Conservation (phyloP, 2,888 invertebrate genomes). For the Dusona sp. region DNA sequence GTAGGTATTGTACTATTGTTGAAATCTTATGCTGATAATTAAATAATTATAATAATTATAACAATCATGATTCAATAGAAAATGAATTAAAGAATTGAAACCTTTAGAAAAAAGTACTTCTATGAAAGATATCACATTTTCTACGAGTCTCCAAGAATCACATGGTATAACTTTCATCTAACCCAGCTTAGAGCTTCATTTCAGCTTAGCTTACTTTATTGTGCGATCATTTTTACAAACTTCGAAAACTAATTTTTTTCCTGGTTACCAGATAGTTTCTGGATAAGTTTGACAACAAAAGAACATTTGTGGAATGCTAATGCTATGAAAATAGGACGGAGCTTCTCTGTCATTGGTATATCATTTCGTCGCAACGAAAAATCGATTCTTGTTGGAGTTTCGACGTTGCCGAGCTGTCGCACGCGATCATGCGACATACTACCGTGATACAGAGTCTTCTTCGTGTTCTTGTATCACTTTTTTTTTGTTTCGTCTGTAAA, state of each 20-base stretch:
- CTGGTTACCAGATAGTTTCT: background rate
- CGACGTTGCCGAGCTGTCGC: slow-evolving; percentile 34
- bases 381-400: slow-evolving; percentile 50
- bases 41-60: too few relatives aligned
- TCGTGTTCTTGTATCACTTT: background rate
- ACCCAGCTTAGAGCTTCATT: too few relatives aligned
- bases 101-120: background rate
- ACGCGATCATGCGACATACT: slow-evolving; percentile 45
- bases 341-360: slow-evolving; percentile 14
- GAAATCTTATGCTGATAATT: too few relatives aligned
- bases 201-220: too few relatives aligned
- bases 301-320: background rate
- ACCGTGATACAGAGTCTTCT: background rate
- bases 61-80: background rate
- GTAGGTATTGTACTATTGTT: background rate
- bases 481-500: slow-evolving; percentile 18
- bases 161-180: too few relatives aligned
- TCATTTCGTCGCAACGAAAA: slow-evolving; percentile 30
- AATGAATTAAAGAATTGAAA: background rate
- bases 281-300: background rate
- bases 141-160: too few relatives aligned
- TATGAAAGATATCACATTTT: too few relatives aligned
- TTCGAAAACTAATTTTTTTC: background rate
- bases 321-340: slow-evolving; percentile 15
- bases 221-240: background rate